A percentile compares a stretch with the other conserved stretches of the same genome.
These are phyloP conservation scores for Drosophila prostipennis DNA, from an alignment of 2,888 invertebrate species.

Conservation along the genomic window DNA sequence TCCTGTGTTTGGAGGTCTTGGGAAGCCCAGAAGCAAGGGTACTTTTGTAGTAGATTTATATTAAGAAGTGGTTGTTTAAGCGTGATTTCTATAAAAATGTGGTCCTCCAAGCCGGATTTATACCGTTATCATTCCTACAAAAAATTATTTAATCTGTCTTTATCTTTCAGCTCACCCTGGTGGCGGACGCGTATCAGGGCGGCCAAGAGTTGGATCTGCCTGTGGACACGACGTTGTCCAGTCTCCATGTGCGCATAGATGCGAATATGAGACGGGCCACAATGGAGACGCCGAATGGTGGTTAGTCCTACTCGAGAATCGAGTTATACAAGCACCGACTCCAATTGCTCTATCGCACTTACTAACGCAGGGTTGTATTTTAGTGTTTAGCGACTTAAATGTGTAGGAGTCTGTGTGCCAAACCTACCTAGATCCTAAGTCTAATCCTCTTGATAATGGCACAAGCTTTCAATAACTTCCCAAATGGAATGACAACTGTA, in stretches of 20 bases:
- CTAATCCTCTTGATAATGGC: conserved; percentile 16
- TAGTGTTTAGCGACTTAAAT: conserved; percentile 29
- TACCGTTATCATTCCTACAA: too few relatives aligned
- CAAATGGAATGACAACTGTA: conserved; percentile 14
- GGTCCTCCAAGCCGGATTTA: background rate
- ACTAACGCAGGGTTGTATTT: conserved; percentile 53
- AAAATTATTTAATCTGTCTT: background rate
- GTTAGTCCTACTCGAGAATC: conserved; percentile 76
- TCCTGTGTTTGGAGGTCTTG: background rate
- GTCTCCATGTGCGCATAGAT: conserved; percentile 83
- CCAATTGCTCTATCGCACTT: conserved; percentile 34
- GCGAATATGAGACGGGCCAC: conserved; percentile 82
- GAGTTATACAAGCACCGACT: conserved; percentile 39
- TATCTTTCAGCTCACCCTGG: conserved; percentile 73
- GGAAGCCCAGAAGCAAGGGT: background rate
- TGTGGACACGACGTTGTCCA: conserved; percentile 83
- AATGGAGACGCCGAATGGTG: conserved; percentile 84
- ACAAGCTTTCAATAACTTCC: conserved; percentile 11
- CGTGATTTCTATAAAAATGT: background rate
- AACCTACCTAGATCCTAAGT: conserved; percentile 36
- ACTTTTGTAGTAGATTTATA: background rate
- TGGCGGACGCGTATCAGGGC: conserved; percentile 81
- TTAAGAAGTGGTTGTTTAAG: background rate
- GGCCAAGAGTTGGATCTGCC: conserved; percentile 82
- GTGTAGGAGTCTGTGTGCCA: conserved; percentile 41